Evolutionary conservation across 2,797 vertebrate genomes (phyloP), one percentile per base, ranked within the genome.

Genomic region (Epinephelus malabaricus): DNA sequence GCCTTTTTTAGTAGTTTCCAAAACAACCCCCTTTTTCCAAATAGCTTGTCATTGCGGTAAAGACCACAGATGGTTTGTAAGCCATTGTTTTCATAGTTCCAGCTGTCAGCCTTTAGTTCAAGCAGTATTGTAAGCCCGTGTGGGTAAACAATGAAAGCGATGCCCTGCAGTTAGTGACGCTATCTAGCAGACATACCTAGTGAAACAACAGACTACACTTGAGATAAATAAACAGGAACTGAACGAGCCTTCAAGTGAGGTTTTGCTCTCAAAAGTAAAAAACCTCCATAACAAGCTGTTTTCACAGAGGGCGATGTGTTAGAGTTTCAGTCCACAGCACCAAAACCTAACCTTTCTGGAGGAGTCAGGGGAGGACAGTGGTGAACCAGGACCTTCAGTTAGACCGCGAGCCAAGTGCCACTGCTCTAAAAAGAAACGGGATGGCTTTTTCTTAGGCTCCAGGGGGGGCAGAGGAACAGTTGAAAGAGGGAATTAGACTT

Each of bases 351-450:
- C 98, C 98, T 99, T 96, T 94, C 95, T 95, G 81, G 96, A 91
- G 21, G 93, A 95, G 72, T 97, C 96, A 66, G 96, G 91, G 47
- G 96, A 95, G 86, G 95, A 96, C 64, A 95, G 95, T 34, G 95
- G 78, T 7, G 88, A 95, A 76, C 91, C 92, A 4, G 96, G 94
- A 78, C 92, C 92, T 51, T 94, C 76, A 4, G 47, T 47, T 70
- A 67, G 90, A 72, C 94, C 94, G 71, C 92, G 90, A 81, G 96
- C 96, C 88, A 94, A 95, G 83, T 97, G 92, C 98, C 97, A 98
- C 92, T 97, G 97, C 93, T 98, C 97, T 86, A 98, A 92, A 96
- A 98, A 97, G 93, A 97, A 97, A 67, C 64, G 95, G 64, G 96
- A 96, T 4, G 96, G 96, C 93, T 98, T 97, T 89, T 95, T 95